Percentiles rank a stretch among this genome's conserved stretches.
These are phyloP conservation scores for Drosophila santomea DNA, from an alignment of 1,140 invertebrate genomes.

Conservation along the genomic window DNA sequence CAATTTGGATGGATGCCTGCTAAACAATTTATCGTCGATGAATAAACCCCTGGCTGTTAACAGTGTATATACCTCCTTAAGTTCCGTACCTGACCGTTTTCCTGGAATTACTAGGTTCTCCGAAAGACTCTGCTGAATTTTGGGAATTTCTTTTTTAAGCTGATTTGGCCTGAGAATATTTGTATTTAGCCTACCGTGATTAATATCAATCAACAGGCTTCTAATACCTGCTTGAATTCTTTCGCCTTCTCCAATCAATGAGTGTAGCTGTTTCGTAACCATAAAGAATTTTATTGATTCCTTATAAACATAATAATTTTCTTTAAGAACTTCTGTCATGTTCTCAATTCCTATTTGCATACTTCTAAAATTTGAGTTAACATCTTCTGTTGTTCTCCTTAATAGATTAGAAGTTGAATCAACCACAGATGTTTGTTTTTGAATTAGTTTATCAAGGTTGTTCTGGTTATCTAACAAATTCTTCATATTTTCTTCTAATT, in stretches of 20 bases:
- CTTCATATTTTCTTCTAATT: too few species aligned
- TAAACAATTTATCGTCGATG: background rate
- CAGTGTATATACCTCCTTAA: background rate
- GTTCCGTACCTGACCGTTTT: background rate
- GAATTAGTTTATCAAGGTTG: too few species aligned
- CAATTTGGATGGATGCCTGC: slow-evolving; percentile 8
- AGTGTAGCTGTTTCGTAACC: background rate
- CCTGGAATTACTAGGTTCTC: slow-evolving; percentile 1
- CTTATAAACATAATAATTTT: too few species aligned
- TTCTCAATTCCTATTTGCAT: too few species aligned
- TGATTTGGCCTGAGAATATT: background rate
- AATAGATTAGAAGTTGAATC: too few species aligned
- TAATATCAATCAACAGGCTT: background rate
- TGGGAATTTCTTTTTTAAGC: background rate
- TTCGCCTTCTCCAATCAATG: background rate
- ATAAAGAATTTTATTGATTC: too few species aligned
- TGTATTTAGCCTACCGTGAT: background rate
- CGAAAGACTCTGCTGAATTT: slow-evolving; percentile 5
- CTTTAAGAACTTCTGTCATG: background rate
- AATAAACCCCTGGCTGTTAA: background rate
- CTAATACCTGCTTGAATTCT: background rate
- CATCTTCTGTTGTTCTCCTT: too few species aligned
- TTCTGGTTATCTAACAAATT: too few species aligned
- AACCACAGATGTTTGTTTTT: too few species aligned
- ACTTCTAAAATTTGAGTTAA: too few species aligned